These are phyloP conservation scores for Hoplostethus atlanticus DNA, from an alignment of 2,797 vertebrate species.

Conservation along the genomic window DNA sequence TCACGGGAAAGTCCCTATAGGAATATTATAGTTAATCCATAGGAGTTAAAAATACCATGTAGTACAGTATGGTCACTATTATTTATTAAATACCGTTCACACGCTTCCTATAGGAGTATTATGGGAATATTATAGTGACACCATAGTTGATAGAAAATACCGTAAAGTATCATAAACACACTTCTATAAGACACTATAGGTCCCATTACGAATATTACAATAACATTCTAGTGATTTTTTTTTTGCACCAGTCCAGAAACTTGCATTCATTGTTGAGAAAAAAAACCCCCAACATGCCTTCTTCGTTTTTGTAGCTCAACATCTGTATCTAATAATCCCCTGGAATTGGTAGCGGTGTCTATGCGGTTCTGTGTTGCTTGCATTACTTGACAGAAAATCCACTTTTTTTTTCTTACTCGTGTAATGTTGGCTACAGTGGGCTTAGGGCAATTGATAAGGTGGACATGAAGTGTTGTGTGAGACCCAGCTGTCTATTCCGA, in stretches of 20 bases:
- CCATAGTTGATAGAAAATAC: too few relatives aligned
- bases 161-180: neutral
- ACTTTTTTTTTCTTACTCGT: slow-evolving; percentile 1
- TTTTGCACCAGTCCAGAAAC: slow-evolving; percentile 8
- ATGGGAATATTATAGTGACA: too few relatives aligned
- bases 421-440: slow-evolving; percentile 2
- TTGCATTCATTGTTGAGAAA: slow-evolving; percentile 25
- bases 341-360: slow-evolving; percentile 51
- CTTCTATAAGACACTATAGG: neutral
- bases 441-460: neutral
- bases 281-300: slow-evolving; percentile 50
- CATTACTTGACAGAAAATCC: slow-evolving; percentile 32
- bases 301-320: slow-evolving; percentile 41
- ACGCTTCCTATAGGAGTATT: too few relatives aligned
- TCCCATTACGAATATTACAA: slow-evolving; percentile 12
- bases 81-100: neutral
- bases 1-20: too few relatives aligned
- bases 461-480: slow-evolving; percentile 5
- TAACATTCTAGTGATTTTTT: neutral
- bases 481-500: neutral
- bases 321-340: slow-evolving; percentile 71
- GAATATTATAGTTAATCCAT: too few relatives aligned
- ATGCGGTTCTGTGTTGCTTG: slow-evolving; percentile 27
- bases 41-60: too few relatives aligned
- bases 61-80: neutral